A percentile compares a stretch with the other conserved stretches of the same genome.
Conservation (phyloP, 1,140 invertebrate species). For the Aculops lycopersici region DNA sequence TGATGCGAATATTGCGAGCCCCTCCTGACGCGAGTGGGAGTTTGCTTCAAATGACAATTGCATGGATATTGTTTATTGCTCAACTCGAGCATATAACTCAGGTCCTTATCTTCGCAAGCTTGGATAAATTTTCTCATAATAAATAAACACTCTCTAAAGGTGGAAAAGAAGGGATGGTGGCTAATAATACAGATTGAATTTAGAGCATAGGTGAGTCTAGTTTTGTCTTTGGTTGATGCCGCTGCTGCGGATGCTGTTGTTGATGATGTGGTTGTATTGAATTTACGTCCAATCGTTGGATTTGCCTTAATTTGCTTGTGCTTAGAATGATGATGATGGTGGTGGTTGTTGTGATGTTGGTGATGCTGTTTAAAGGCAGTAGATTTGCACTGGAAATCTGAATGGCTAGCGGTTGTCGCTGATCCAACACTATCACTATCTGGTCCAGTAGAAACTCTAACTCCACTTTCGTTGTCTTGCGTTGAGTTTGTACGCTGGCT, state of each 20-base stretch:
- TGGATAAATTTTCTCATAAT: conserved; percentile 79
- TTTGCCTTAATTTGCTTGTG: not conserved
- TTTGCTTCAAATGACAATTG: not conserved
- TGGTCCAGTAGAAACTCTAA: not conserved
- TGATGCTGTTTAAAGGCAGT: not conserved
- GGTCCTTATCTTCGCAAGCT: conserved; percentile 71
- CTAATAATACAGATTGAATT: conserved; percentile 88
- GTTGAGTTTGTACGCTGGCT: not conserved
- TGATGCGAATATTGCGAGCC: not conserved
- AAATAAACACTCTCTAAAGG: conserved; percentile 82
- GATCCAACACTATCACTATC: not conserved
- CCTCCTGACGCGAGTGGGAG: not conserved
- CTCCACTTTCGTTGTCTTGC: not conserved
- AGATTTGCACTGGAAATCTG: not conserved
- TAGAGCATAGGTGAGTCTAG: conserved; percentile 17
- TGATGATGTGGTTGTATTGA: not conserved
- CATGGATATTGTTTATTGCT: conserved; percentile 21
- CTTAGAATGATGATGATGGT: not conserved
- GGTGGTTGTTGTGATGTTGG: not conserved
- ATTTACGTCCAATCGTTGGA: not conserved
- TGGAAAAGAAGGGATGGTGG: conserved; percentile 94
- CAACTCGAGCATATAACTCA: conserved; percentile 44
- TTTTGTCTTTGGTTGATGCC: conserved; percentile 9
- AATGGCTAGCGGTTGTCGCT: no score
- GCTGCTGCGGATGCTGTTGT: no score